Conservation (phyloP, 2,113 vertebrate genomes). For the Podarcis raffonei region DNA sequence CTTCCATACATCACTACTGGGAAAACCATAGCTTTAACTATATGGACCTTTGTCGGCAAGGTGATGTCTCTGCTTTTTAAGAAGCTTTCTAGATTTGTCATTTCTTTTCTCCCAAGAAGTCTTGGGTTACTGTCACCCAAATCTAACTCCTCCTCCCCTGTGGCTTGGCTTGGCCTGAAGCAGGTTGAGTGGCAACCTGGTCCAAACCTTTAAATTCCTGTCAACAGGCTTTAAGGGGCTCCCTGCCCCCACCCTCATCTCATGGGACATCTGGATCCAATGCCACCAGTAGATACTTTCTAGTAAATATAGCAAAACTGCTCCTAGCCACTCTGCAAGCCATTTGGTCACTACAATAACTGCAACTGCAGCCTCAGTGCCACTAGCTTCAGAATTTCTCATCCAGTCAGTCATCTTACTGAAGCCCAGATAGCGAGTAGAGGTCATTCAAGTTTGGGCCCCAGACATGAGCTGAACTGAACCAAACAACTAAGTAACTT, state of each 20-base stretch:
- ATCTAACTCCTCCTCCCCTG: neutral
- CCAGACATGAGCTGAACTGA: neutral
- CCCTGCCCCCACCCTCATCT: neutral
- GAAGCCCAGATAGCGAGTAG: neutral
- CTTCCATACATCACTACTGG: too few species aligned
- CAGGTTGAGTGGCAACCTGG: neutral
- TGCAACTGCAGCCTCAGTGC: neutral
- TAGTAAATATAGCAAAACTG: neutral
- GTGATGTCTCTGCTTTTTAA: too few species aligned
- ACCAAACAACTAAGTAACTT: neutral
- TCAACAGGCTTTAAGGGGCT: neutral
- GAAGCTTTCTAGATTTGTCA: too few species aligned
- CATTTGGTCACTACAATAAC: neutral
- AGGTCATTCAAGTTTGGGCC: too few species aligned
- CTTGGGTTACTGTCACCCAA: too few species aligned
- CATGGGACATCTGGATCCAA: neutral
- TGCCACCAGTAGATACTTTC: neutral
- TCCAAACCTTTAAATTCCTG: neutral
- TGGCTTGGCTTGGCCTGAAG: neutral
- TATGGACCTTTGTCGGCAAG: too few species aligned
- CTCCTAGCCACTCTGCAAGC: neutral
- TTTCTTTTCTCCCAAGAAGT: too few species aligned
- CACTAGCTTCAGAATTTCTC: neutral
- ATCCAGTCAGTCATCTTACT: neutral
- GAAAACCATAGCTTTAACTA: too few species aligned